A percentile compares a stretch with the other conserved stretches of the same genome.
Conservation (phyloP, 1,140 invertebrate genomes). For the Schmidtea mediterranea region DNA sequence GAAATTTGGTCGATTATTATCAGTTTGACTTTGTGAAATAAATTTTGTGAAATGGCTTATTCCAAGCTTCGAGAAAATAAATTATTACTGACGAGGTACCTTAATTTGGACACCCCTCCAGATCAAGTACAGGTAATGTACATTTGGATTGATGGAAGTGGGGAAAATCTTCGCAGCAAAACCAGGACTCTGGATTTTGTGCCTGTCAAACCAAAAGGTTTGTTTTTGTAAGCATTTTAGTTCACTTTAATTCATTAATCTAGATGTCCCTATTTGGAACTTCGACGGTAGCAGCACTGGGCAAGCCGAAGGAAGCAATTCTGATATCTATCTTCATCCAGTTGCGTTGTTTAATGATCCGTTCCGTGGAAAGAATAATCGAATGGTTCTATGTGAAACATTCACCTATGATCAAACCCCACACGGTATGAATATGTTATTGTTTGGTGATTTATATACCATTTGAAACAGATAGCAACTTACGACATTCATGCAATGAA, state of each 20-base stretch:
- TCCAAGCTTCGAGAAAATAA: too few species aligned
- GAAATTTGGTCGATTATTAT: too few species aligned
- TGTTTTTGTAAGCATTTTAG: constrained; percentile 13
- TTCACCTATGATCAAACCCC: too few species aligned
- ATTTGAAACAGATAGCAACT: too few species aligned
- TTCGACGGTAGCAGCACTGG: constrained; percentile 54
- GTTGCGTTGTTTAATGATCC: constrained; percentile 70
- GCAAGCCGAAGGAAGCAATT: constrained; percentile 36
- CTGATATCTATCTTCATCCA: constrained; percentile 61
- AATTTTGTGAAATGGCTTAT: too few species aligned
- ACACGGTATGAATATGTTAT: too few species aligned
- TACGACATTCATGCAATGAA: constrained; percentile 26
- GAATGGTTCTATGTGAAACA: constrained; percentile 54
- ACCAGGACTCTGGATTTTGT: constrained; percentile 52
- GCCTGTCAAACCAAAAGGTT: constrained; percentile 41
- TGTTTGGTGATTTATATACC: too few species aligned
- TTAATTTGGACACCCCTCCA: constrained; percentile 44
- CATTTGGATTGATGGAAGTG: constrained; percentile 80
- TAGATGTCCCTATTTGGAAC: constrained; percentile 70
- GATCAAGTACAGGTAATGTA: constrained; percentile 51
- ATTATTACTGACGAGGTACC: constrained; percentile 26
- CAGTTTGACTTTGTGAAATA: too few species aligned
- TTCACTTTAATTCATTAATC: too few species aligned
- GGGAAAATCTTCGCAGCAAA: constrained; percentile 57
- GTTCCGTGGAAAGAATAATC: constrained; percentile 51